Evolutionary conservation across 35 echinoderm and acorn worm genomes (phyloP).

Genomic region (Holothuria glaberrima): DNA sequence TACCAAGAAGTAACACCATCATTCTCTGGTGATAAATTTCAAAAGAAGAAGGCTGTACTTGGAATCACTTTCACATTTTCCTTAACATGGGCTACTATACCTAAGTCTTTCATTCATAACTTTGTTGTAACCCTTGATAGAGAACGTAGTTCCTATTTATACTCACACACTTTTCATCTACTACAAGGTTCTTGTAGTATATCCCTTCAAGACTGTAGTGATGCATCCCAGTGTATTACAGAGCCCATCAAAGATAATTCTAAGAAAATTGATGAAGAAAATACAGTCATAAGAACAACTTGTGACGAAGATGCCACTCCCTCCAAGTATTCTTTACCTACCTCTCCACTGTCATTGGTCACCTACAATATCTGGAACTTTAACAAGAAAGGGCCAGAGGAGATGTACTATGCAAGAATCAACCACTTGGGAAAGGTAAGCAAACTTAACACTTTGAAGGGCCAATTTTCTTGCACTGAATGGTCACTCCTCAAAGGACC

Average conservation of each 20-base stretch:
- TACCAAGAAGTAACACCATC: constrained; percentile 29
- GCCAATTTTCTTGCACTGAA: no score
- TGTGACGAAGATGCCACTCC: no score
- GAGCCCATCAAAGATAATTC: neutral
- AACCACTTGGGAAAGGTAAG: constrained; percentile 55
- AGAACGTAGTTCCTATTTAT: constrained; percentile 22
- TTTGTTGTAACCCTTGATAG: constrained; percentile 46
- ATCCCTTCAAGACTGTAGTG: no score
- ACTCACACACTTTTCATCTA: constrained; percentile 28
- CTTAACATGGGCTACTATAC: constrained; percentile 11
- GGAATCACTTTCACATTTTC: constrained; percentile 31
- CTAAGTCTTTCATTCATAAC: constrained; percentile 8
- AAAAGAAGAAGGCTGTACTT: constrained; percentile 57
- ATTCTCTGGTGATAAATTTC: constrained; percentile 20
- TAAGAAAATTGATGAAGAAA: neutral
- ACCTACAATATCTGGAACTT: constrained; percentile 62
- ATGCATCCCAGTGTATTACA: neutral
- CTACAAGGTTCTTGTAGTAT: no score
- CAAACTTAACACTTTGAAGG: neutral
- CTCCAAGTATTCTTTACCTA: neutral
- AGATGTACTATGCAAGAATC: constrained; percentile 39
- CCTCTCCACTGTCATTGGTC: neutral
- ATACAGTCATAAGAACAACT: no score
- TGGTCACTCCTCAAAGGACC: no score
- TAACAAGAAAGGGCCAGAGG: constrained; percentile 31